Evolutionary conservation across 2,888 invertebrate genomes (phyloP).

Genomic region (Cyclophora punctaria): DNA sequence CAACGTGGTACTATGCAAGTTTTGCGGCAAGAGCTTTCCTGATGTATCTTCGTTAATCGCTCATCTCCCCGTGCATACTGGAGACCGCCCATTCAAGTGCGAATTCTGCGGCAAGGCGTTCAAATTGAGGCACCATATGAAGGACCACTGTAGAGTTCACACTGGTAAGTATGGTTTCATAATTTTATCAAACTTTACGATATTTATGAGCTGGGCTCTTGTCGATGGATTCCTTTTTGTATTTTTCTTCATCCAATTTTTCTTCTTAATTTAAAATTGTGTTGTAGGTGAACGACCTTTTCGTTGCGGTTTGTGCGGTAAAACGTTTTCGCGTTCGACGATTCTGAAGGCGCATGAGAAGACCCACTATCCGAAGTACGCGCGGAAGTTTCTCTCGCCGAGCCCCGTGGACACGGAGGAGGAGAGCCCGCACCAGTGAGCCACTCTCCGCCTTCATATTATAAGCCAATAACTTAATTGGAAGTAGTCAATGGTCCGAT

Average conservation of each 20-base stretch:
- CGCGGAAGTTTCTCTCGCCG: conserved; percentile 91
- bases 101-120: conserved; percentile 96
- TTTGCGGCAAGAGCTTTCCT: conserved; percentile 94
- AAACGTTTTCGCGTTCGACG: conserved; percentile 92
- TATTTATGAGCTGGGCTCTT: not conserved
- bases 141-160: conserved; percentile 94
- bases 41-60: conserved; percentile 91
- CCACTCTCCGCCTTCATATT: conserved; percentile 39
- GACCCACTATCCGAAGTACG: conserved; percentile 93
- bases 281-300: conserved; percentile 86
- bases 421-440: conserved; percentile 84
- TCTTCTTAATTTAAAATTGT: conserved; percentile 3
- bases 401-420: conserved; percentile 89
- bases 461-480: conserved; percentile 37
- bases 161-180: conserved; percentile 76
- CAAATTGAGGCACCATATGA: conserved; percentile 94
- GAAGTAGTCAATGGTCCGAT: conserved; percentile 54
- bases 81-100: conserved; percentile 93
- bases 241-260: not conserved
- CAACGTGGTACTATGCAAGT: conserved; percentile 91
- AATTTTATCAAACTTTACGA: not conserved
- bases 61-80: conserved; percentile 91
- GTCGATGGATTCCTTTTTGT: not conserved
- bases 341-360: conserved; percentile 95
- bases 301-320: conserved; percentile 91